These are phyloP conservation scores for Ascaphus truei DNA, from an alignment of 2,113 vertebrate genomes.

Conservation along the genomic window DNA sequence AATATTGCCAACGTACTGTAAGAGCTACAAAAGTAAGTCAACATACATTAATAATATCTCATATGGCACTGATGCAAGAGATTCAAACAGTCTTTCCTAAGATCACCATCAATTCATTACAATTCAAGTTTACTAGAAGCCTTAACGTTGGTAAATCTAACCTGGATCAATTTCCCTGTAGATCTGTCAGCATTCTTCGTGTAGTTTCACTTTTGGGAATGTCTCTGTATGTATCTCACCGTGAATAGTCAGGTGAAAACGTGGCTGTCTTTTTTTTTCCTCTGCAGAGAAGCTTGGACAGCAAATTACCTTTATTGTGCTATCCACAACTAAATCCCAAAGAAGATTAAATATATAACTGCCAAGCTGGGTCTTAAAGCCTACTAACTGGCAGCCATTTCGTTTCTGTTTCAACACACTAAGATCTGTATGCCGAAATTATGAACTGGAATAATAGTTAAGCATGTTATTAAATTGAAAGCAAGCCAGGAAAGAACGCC, in stretches of 20 bases:
- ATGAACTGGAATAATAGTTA: background rate
- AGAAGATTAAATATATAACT: conserved; percentile 25
- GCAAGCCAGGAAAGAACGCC: too few relatives aligned
- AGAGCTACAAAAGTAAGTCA: too few relatives aligned
- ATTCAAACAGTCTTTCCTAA: too few relatives aligned
- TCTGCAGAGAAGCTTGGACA: conserved; percentile 13
- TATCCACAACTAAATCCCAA: conserved; percentile 19
- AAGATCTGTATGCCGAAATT: background rate
- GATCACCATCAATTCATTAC: too few relatives aligned
- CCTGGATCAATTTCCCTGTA: conserved; percentile 19
- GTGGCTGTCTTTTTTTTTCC: conserved; percentile 1
- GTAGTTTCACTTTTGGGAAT: conserved; percentile 20
- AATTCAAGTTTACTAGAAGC: background rate
- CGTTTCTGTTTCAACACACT: background rate
- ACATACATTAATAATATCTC: too few relatives aligned
- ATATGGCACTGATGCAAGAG: too few relatives aligned
- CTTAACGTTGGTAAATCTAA: background rate
- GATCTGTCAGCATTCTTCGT: conserved; percentile 10
- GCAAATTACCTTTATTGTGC: conserved; percentile 28
- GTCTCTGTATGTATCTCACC: conserved; percentile 10
- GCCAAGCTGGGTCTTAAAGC: conserved; percentile 25
- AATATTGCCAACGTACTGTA: too few relatives aligned
- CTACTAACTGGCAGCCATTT: conserved; percentile 12
- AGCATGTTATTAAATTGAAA: background rate
- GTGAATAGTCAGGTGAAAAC: conserved; percentile 11